phyloP scores from a whole-genome alignment of 2,113 vertebrate species.

The Chaetorhynchus papuensis region DNA sequence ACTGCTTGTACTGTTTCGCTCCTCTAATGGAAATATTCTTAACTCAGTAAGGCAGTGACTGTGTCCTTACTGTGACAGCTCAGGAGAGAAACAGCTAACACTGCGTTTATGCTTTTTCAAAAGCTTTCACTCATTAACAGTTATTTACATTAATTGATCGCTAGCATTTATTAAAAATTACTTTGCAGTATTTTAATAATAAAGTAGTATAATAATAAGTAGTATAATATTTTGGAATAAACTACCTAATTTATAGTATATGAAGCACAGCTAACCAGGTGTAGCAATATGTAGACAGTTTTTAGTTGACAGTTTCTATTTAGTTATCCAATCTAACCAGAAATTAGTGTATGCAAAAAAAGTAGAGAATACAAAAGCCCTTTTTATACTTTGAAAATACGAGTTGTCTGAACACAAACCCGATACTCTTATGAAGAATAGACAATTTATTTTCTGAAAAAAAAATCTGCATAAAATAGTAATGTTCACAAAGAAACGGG shows the following conservation, averaged over 20 bases:
- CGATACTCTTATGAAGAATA: background rate
- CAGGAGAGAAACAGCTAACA: background rate
- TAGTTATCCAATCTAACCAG: background rate
- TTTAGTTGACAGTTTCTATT: background rate
- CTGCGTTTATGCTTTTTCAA: background rate
- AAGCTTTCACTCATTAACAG: background rate
- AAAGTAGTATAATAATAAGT: too few relatives aligned
- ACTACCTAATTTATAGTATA: background rate
- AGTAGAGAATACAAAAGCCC: background rate
- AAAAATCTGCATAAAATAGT: background rate
- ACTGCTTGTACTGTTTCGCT: background rate
- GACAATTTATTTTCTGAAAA: background rate
- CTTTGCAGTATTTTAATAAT: too few relatives aligned
- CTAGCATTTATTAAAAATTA: background rate
- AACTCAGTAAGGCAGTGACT: background rate
- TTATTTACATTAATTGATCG: background rate
- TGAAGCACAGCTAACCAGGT: background rate
- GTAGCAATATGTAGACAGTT: background rate
- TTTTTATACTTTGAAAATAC: background rate
- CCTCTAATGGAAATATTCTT: background rate
- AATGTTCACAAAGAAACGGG: background rate
- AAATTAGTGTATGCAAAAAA: background rate
- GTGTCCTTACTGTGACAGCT: background rate
- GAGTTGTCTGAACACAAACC: background rate
- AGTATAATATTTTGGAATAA: background rate